Evolutionary conservation across 92 coral and sea anemone species (phyloP).

Genomic region (Phenganax marumi): DNA sequence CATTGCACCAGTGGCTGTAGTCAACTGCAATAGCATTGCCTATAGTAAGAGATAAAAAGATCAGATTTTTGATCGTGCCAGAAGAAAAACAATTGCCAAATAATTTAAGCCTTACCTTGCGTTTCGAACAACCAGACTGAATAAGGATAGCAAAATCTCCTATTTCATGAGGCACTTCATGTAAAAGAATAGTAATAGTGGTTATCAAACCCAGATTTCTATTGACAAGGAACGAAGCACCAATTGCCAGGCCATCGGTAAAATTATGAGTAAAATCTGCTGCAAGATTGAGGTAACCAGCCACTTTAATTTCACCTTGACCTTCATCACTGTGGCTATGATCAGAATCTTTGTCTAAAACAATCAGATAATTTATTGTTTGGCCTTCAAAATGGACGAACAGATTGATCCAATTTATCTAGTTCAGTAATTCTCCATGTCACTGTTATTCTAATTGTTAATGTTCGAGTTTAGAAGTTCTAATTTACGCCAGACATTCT

Average conservation of each 20-base stretch:
- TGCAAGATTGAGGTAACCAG: constrained; percentile 95
- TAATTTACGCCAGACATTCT: too few species aligned
- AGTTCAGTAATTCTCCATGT: neutral
- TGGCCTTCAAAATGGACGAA: neutral
- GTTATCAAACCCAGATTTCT: constrained; percentile 89
- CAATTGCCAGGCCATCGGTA: constrained; percentile 97
- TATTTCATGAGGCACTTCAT: constrained; percentile 97
- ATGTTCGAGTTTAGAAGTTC: too few species aligned
- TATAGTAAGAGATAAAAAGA: constrained; percentile 22
- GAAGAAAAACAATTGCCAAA: neutral
- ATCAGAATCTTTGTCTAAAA: constrained; percentile 21
- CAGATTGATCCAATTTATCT: neutral
- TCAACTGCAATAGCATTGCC: constrained; percentile 95
- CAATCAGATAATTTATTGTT: neutral
- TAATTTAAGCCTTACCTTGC: constrained; percentile 63
- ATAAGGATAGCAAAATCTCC: constrained; percentile 98
- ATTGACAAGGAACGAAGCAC: constrained; percentile 93
- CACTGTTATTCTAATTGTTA: too few species aligned
- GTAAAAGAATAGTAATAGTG: constrained; percentile 87
- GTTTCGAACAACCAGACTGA: constrained; percentile 92
- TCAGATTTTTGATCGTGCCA: neutral
- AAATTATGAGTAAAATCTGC: constrained; percentile 98
- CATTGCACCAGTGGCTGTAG: constrained; percentile 93
- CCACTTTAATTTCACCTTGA: constrained; percentile 83
- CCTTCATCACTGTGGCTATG: constrained; percentile 50